Evolutionary conservation across 2,797 vertebrate genomes (phyloP).

Genomic region (Todus mexicanus): DNA sequence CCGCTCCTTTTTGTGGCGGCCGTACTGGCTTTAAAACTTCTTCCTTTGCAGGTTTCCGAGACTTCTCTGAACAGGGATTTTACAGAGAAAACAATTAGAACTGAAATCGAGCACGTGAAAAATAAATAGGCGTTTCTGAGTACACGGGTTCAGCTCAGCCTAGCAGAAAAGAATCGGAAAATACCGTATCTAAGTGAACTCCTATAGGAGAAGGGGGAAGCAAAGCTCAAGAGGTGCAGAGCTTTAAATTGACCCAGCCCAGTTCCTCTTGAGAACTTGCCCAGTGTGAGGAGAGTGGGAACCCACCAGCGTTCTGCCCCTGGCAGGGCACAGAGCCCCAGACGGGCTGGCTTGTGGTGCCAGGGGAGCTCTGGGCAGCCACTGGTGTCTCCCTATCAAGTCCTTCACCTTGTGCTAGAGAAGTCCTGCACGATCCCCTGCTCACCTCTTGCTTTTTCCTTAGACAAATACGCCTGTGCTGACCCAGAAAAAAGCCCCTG

Average conservation of each 20-base stretch:
- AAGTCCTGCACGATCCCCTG: neutral
- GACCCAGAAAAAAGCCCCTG: neutral
- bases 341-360: neutral
- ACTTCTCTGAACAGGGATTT: constrained; percentile 68
- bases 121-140: neutral
- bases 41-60: constrained; percentile 51
- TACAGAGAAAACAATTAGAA: constrained; percentile 4
- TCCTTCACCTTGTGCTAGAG: neutral
- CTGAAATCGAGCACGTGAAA: neutral
- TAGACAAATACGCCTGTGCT: neutral
- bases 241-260: neutral
- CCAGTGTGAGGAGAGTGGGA: neutral
- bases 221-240: neutral
- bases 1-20: constrained; percentile 63
- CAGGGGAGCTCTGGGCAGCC: neutral
- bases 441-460: neutral
- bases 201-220: neutral
- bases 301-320: too few relatives aligned
- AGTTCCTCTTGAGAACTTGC: neutral
- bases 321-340: neutral
- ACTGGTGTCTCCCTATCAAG: neutral
- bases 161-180: neutral
- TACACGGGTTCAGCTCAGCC: neutral
- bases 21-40: constrained; percentile 72
- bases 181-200: neutral